Conservation (phyloP, 1,140 invertebrate species). For the Asobara japonica region DNA sequence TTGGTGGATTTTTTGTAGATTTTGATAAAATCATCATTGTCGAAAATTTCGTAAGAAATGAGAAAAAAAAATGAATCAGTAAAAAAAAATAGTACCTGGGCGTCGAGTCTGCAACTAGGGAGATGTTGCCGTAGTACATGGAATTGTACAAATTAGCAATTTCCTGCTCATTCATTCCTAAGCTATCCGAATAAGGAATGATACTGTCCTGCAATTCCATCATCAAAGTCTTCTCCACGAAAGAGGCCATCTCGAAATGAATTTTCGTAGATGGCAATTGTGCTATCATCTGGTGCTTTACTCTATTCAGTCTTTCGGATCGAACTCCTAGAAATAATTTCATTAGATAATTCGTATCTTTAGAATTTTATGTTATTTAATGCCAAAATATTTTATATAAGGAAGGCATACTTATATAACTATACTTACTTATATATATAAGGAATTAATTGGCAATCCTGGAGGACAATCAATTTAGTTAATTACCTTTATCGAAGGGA, state of each 20-base stretch:
- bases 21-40: no score
- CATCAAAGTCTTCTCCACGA: conserved; percentile 77
- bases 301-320: conserved; percentile 71
- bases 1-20: no score
- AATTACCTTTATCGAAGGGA: conserved; percentile 73
- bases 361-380: no score
- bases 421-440: neutral
- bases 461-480: neutral
- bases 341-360: no score
- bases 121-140: conserved; percentile 77
- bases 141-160: conserved; percentile 80
- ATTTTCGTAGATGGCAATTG: conserved; percentile 73
- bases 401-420: no score
- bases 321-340: conserved; percentile 68
- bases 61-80: no score
- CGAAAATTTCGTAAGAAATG: no score
- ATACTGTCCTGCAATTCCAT: conserved; percentile 75
- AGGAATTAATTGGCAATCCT: neutral
- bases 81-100: no score
- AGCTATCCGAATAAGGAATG: conserved; percentile 82
- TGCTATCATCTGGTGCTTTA: conserved; percentile 74
- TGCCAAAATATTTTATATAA: no score
- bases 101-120: conserved; percentile 80
- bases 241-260: conserved; percentile 92
- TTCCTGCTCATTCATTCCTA: conserved; percentile 93